Evolutionary conservation across 2,113 vertebrate species (phyloP).

Genomic region (Sigmodon hispidus): DNA sequence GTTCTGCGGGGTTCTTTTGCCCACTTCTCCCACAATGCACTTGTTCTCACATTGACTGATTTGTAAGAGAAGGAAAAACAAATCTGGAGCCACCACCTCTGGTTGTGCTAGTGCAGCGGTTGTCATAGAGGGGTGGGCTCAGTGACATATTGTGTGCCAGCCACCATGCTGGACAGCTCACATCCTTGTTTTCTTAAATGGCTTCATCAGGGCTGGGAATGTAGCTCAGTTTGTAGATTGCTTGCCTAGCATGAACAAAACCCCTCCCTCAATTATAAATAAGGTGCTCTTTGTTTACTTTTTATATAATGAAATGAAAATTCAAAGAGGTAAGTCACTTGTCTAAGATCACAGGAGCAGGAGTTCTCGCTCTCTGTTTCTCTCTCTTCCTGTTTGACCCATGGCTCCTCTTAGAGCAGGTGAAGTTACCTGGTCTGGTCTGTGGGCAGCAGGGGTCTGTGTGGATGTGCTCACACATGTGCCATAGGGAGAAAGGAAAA

Average conservation of each 20-base stretch:
- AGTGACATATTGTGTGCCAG: not conserved
- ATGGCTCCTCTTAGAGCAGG: too few species aligned
- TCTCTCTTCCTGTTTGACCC: not conserved
- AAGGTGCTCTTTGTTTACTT: not conserved
- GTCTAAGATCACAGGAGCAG: not conserved
- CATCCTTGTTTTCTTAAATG: not conserved
- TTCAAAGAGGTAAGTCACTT: not conserved
- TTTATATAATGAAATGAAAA: not conserved
- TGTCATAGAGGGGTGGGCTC: not conserved
- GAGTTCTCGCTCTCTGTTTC: too few species aligned
- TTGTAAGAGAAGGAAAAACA: too few species aligned
- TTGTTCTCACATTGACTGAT: not conserved
- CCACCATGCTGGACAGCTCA: not conserved
- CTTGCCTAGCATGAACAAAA: not conserved
- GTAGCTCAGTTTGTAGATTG: not conserved
- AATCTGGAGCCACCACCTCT: not conserved
- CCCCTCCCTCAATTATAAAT: not conserved
- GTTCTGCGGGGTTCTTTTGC: not conserved
- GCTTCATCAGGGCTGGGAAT: not conserved
- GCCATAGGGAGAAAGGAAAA: not conserved
- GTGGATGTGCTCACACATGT: not conserved
- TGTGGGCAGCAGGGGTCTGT: not conserved
- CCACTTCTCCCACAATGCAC: not conserved
- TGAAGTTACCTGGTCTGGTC: not conserved
- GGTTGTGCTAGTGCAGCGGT: rapidly evolving